Evolutionary conservation across 2,888 invertebrate genomes (phyloP), one percentile per base, ranked within the genome.

Genomic region (Baccha elongata): DNA sequence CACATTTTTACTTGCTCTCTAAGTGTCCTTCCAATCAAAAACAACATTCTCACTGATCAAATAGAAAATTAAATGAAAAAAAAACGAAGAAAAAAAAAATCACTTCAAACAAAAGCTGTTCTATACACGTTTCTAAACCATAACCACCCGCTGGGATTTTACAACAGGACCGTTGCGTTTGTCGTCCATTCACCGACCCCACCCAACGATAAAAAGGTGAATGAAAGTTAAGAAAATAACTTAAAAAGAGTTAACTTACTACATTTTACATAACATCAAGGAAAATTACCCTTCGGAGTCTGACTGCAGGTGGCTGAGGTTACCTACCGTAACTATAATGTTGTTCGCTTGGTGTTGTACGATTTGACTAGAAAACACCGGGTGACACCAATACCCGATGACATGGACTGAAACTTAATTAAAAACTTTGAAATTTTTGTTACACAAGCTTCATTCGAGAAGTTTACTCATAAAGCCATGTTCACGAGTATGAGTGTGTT

Each of bases 381-480:
- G 60, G 52, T 79, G 72, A 53, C 60, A 67, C 72, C 46, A 67
- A 60, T 65, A 60, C 67, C 46, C 72, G 60, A 72, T 62, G 86
- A 86, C 87, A 86, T 85, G 86, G 83, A 86, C 86, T 86, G 86
- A 87, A 87, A 87, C 87, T 87, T 87, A 87, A 87, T 87, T 87
- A 87, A 87, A 87, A 87, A 87, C 85, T 87, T 87, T 87, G 81
- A 76, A 58, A 85, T 85, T 85, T 81, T 79, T 84, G 84, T 81
- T 84, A 75, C 79, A 84, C 84, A 83, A 53, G 29, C 7, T 32
- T 7, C 73, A 44, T 35, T 42, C 42, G 48, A n/a, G 46, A 65
- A 72, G 71, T 72, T 76, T 64, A 71, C 48, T 55, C 71, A 71
- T 76, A 76, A 76, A 42, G 46, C 48, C 15, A 15, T 32, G 32